phyloP scores from a whole-genome alignment of 2,888 invertebrate species.

The Drosophila tanythrix region DNA sequence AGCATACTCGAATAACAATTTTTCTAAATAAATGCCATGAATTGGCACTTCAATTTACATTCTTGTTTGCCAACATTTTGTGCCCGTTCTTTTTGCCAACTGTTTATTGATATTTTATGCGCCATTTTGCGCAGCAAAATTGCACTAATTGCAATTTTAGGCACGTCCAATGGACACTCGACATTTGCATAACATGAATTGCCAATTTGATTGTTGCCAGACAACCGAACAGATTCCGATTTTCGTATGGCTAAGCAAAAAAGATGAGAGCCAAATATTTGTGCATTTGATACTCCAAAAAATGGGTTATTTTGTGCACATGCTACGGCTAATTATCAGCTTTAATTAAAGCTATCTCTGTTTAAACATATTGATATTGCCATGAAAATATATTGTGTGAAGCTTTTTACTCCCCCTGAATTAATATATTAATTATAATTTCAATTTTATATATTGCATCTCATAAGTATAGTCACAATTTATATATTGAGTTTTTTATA shows the following conservation, averaged over 20 bases:
- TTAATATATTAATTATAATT: neutral
- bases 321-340: no score
- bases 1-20: neutral
- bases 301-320: neutral
- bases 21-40: slow-evolving; percentile 27
- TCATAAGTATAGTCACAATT: neutral
- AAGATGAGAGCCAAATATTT: slow-evolving; percentile 2
- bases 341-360: neutral
- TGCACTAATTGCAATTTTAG: slow-evolving; percentile 76
- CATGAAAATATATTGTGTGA: no score
- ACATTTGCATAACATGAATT: slow-evolving; percentile 74
- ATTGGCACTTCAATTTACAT: slow-evolving; percentile 39
- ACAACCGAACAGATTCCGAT: slow-evolving; percentile 32
- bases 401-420: neutral
- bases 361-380: neutral
- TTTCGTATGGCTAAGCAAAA: slow-evolving; percentile 8
- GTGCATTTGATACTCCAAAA: neutral
- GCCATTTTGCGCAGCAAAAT: slow-evolving; percentile 58
- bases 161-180: slow-evolving; percentile 62
- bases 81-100: slow-evolving; percentile 42
- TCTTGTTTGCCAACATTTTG: slow-evolving; percentile 35
- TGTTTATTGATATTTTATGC: slow-evolving; percentile 80
- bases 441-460: neutral
- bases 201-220: slow-evolving; percentile 62
- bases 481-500: neutral